These are phyloP conservation scores for Myzus persicae DNA, from an alignment of 1,140 invertebrate genomes.

Conservation along the genomic window DNA sequence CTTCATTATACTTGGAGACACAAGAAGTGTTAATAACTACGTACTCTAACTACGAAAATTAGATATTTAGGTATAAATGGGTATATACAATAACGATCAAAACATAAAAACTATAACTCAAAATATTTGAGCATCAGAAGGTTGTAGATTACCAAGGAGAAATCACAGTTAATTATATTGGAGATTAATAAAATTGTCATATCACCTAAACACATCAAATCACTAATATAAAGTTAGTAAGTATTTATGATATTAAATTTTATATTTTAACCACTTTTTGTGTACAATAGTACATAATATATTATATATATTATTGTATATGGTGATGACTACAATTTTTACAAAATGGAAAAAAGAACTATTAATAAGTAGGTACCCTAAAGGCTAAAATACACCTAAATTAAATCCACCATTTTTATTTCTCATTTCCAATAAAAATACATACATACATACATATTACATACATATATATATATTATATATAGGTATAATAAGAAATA, in stretches of 20 bases:
- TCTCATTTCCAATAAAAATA: background rate
- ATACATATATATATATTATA: background rate
- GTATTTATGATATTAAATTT: background rate
- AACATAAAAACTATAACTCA: background rate
- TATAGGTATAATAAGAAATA: background rate
- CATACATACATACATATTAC: background rate
- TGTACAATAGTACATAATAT: background rate
- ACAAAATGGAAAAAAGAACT: background rate
- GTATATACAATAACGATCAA: background rate
- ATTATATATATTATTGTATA: background rate
- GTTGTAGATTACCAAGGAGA: background rate
- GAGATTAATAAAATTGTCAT: background rate
- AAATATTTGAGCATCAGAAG: background rate
- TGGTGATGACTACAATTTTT: background rate
- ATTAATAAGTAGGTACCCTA: background rate
- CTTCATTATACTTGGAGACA: background rate
- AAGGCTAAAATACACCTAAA: background rate
- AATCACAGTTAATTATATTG: background rate
- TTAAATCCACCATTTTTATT: background rate
- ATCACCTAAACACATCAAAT: background rate
- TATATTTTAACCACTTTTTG: background rate
- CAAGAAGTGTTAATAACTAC: background rate
- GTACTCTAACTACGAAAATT: background rate
- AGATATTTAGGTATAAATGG: background rate
- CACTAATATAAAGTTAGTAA: background rate